Percentiles rank a stretch among this genome's conserved stretches.
Evolutionary conservation across 2,797 vertebrate genomes (phyloP).

Genomic region (Chloroceryle amazona): DNA sequence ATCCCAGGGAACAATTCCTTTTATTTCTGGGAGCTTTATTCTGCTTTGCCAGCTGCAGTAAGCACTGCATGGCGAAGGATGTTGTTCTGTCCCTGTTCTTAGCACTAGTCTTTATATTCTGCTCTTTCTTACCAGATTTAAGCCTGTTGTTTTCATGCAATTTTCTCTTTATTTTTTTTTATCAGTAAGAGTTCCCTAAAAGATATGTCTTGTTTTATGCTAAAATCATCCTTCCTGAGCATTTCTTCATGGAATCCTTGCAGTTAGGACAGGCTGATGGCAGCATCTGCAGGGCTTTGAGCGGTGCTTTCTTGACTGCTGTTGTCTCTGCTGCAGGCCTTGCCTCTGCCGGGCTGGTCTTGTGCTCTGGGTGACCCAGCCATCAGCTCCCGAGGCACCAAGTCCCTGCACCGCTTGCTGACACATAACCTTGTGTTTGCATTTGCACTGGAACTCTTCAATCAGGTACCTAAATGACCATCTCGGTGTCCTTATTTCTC

Average conservation of each 20-base stretch:
- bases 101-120: neutral
- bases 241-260: neutral
- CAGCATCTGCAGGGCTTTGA: neutral
- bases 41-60: neutral
- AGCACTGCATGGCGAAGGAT: neutral
- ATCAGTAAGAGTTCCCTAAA: neutral
- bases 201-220: neutral
- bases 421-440: neutral
- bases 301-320: neutral
- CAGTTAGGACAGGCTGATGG: neutral
- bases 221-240: neutral
- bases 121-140: neutral
- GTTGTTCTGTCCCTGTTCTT: neutral
- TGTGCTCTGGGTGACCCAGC: neutral
- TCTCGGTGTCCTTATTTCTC: neutral
- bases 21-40: neutral
- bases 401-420: neutral
- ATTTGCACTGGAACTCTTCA: neutral
- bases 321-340: neutral
- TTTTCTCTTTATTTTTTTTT: neutral
- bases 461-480: neutral
- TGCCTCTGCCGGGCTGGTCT: neutral
- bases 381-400: neutral
- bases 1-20: neutral
- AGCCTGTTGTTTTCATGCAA: neutral